Conservation (phyloP, 2,888 invertebrate species). For the Megamerina dolium region DNA sequence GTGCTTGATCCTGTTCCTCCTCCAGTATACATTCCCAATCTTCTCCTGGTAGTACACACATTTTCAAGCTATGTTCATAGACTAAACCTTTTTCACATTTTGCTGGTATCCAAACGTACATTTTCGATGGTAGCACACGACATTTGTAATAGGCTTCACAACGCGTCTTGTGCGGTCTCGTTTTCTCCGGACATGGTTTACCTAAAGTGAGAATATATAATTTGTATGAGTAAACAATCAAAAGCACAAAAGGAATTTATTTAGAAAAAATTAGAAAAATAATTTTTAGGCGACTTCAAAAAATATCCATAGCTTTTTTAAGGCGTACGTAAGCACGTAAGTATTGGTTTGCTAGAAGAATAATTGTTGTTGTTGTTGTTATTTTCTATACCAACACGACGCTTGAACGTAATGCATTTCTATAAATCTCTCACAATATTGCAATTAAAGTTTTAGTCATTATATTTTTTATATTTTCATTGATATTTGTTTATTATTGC, state of each 20-base stretch:
- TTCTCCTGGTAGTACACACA: conserved; percentile 47
- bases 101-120: conserved; percentile 44
- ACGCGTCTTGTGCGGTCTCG: conserved; percentile 43
- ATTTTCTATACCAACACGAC: too few relatives aligned
- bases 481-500: too few relatives aligned
- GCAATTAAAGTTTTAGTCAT: too few relatives aligned
- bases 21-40: conserved; percentile 47
- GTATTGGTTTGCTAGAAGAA: too few relatives aligned
- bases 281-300: neutral
- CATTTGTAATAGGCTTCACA: conserved; percentile 47
- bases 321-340: too few relatives aligned
- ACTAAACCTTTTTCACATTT: conserved; percentile 45
- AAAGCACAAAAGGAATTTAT: neutral
- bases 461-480: too few relatives aligned
- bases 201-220: conserved; percentile 25
- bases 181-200: conserved; percentile 45
- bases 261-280: neutral
- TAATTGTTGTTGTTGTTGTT: too few relatives aligned
- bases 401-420: too few relatives aligned
- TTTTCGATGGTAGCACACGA: conserved; percentile 33
- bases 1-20: too few relatives aligned
- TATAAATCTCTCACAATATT: too few relatives aligned
- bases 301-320: too few relatives aligned
- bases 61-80: conserved; percentile 42
- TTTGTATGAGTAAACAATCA: too few relatives aligned